These are phyloP conservation scores for Dermochelys coriacea DNA, from an alignment of 2,797 vertebrate species.

Conservation along the genomic window DNA sequence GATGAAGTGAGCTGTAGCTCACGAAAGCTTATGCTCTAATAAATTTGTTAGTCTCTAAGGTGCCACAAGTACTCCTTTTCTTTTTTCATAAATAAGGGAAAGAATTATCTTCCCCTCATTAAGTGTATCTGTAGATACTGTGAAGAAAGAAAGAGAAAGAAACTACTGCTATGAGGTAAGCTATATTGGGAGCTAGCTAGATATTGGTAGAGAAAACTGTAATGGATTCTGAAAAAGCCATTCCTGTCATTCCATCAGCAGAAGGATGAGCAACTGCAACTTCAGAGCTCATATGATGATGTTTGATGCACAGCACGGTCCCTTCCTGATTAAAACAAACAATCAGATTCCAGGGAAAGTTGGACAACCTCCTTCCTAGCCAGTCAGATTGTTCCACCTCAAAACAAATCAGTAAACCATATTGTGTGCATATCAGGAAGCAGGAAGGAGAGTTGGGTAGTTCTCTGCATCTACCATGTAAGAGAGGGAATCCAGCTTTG, in stretches of 20 bases:
- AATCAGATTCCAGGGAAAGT: background rate
- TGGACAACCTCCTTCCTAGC: background rate
- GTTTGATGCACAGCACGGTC: background rate
- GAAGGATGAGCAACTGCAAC: background rate
- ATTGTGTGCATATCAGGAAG: rapidly evolving
- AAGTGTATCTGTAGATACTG: background rate
- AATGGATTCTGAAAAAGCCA: background rate
- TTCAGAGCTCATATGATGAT: background rate
- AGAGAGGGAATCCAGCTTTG: background rate
- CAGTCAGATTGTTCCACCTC: background rate
- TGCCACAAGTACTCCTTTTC: too few species aligned
- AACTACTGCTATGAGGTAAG: background rate
- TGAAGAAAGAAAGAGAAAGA: background rate
- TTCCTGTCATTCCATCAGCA: background rate
- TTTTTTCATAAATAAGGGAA: background rate
- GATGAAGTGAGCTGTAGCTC: too few species aligned
- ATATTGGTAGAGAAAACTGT: background rate
- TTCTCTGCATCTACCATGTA: background rate
- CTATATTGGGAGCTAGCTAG: background rate
- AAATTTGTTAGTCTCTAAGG: too few species aligned
- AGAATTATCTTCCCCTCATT: background rate
- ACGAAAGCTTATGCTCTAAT: too few species aligned
- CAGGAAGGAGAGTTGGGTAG: background rate
- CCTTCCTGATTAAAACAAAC: background rate
- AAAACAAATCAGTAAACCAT: background rate